phyloP scores from a whole-genome alignment of 2,797 vertebrate genomes.

The Mormyrus proboscirostris region DNA sequence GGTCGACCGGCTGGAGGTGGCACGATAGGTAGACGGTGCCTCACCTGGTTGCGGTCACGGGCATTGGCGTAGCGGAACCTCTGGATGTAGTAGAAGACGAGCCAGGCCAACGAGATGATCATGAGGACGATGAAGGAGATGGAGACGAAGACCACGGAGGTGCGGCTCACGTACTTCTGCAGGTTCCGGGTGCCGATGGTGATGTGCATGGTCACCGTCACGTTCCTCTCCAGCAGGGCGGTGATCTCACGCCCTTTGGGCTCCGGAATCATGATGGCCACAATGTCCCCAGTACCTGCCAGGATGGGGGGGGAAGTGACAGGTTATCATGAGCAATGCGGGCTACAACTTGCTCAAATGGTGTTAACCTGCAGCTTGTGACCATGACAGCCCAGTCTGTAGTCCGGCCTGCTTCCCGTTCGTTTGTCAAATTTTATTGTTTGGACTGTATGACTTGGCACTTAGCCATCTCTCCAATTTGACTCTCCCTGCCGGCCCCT shows the following conservation, averaged over 20 bases:
- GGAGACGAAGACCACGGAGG: constrained; percentile 95
- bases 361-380: background rate
- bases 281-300: constrained; percentile 86
- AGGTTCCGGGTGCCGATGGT: constrained; percentile 93
- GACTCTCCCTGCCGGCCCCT: no score
- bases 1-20: background rate
- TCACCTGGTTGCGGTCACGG: constrained; percentile 93
- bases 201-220: constrained; percentile 81
- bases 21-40: constrained; percentile 12
- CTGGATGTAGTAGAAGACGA: constrained; percentile 99
- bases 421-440: no score
- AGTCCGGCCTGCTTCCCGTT: no score
- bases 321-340: background rate
- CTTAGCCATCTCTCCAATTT: no score
- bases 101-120: constrained; percentile 98
- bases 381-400: background rate
- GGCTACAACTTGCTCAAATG: background rate
- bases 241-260: constrained; percentile 87
- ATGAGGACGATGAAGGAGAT: constrained; percentile 99
- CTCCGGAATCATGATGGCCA: constrained; percentile 96
- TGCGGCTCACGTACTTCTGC: constrained; percentile 97
- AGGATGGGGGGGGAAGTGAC: constrained; percentile 62
- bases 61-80: constrained; percentile 96
- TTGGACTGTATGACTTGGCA: no score
- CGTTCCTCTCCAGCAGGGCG: constrained; percentile 75